Conservation (phyloP, 2,888 invertebrate genomes). For the Seira ritae region DNA sequence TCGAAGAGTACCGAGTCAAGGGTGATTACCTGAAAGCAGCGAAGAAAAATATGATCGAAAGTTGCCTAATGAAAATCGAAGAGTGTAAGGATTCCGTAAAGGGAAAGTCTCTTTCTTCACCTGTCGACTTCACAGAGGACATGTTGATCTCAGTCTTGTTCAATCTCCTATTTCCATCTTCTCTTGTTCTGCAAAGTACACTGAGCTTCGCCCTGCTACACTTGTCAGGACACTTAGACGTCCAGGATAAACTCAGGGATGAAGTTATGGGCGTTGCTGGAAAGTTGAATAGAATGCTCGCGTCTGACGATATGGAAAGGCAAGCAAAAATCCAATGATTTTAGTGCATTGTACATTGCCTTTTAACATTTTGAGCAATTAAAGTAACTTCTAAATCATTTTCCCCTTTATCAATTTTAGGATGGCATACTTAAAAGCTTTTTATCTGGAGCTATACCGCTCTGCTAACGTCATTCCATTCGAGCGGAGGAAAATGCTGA, state of each 20-base stretch:
- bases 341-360: too few species aligned
- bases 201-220: conserved; percentile 35
- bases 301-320: conserved; percentile 13
- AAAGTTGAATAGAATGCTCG: neutral
- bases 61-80: conserved; percentile 36
- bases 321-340: conserved; percentile 5
- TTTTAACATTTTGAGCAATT: too few species aligned
- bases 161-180: conserved; percentile 48
- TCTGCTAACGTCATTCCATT: conserved; percentile 41
- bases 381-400: too few species aligned
- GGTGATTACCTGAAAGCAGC: neutral
- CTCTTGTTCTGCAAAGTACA: conserved; percentile 36
- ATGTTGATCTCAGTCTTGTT: conserved; percentile 46
- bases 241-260: conserved; percentile 27
- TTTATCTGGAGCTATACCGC: conserved; percentile 36
- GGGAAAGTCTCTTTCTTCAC: neutral
- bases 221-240: neutral
- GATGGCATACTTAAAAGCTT: conserved; percentile 44
- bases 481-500: conserved; percentile 51
- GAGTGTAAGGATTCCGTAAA: neutral
- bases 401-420: conserved; percentile 6
- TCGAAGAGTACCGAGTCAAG: conserved; percentile 17
- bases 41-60: conserved; percentile 30
- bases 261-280: conserved; percentile 23
- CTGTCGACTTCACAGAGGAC: conserved; percentile 25